A percentile compares a stretch with the other conserved stretches of the same genome.
Evolutionary conservation across 2,888 invertebrate species (phyloP).

Genomic region (Drosophila ezoana): DNA sequence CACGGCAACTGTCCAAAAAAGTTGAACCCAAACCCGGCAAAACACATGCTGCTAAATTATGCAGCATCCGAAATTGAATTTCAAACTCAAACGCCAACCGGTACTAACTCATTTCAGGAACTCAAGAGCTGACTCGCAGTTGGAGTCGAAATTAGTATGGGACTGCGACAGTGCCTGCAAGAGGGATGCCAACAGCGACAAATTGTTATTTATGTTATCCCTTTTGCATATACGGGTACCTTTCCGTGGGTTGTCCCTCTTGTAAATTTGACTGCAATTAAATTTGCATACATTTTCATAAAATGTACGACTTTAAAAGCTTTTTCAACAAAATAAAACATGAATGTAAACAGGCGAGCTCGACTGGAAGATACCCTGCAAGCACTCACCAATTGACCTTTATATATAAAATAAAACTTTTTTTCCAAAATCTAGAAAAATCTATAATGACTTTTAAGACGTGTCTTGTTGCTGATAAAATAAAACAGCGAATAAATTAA

Average conservation of each 20-base stretch:
- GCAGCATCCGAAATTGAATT: constrained; percentile 78
- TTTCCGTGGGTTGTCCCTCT: constrained; percentile 43
- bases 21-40: constrained; percentile 19
- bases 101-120: constrained; percentile 72
- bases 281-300: constrained; percentile 80
- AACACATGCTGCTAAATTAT: constrained; percentile 73
- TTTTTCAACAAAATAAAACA: constrained; percentile 14
- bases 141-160: not conserved
- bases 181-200: constrained; percentile 48
- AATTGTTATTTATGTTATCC: constrained; percentile 76
- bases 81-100: constrained; percentile 55
- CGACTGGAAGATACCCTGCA: constrained; percentile 4
- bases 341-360: not conserved
- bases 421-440: too few species aligned
- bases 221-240: constrained; percentile 43
- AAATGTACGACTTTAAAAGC: constrained; percentile 56
- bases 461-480: too few species aligned
- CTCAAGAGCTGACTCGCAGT: constrained; percentile 15
- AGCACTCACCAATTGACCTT: too few species aligned
- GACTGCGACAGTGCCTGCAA: constrained; percentile 2
- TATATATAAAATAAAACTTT: not conserved
- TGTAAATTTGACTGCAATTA: constrained; percentile 77
- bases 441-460: too few species aligned
- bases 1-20: constrained; percentile 33
- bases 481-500: too few species aligned